phyloP scores from a whole-genome alignment of 2,797 vertebrate species.

The Intellagama lesueurii region DNA sequence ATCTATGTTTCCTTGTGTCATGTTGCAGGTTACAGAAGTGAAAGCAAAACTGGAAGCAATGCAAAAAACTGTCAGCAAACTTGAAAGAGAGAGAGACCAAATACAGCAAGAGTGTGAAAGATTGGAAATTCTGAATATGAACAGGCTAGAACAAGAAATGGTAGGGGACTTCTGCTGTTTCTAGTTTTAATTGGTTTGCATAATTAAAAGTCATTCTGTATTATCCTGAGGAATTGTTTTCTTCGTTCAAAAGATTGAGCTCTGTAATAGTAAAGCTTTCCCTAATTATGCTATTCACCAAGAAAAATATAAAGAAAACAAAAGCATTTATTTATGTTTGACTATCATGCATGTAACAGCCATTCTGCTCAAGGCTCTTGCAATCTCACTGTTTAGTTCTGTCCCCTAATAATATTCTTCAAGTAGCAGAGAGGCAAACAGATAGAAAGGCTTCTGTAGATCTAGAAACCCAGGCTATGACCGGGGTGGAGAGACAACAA shows the following conservation, averaged over 20 bases:
- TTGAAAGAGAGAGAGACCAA: conserved; percentile 47
- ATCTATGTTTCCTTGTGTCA: not conserved
- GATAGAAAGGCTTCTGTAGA: not conserved
- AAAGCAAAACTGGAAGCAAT: conserved; percentile 66
- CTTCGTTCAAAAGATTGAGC: not conserved
- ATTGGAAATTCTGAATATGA: not conserved
- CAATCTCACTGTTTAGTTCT: not conserved
- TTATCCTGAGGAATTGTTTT: not conserved
- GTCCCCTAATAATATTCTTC: not conserved
- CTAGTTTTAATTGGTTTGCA: not conserved
- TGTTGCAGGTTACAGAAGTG: conserved; percentile 77
- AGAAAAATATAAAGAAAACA: not conserved
- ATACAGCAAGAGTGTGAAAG: conserved; percentile 19
- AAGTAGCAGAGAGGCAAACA: not conserved
- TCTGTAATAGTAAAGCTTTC: not conserved
- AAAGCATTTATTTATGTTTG: not conserved
- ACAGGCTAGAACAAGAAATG: conserved; percentile 42
- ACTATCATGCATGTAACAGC: not conserved
- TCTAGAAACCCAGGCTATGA: not conserved
- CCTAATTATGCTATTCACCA: not conserved
- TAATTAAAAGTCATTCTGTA: not conserved
- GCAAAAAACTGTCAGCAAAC: conserved; percentile 19
- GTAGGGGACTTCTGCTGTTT: conserved; percentile 57
- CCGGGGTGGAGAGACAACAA: not conserved
- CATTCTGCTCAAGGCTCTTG: not conserved